A percentile compares a stretch with the other conserved stretches of the same genome.
phyloP scores from a whole-genome alignment of 2,113 vertebrate genomes.

The Drymodes brunneopygia region DNA sequence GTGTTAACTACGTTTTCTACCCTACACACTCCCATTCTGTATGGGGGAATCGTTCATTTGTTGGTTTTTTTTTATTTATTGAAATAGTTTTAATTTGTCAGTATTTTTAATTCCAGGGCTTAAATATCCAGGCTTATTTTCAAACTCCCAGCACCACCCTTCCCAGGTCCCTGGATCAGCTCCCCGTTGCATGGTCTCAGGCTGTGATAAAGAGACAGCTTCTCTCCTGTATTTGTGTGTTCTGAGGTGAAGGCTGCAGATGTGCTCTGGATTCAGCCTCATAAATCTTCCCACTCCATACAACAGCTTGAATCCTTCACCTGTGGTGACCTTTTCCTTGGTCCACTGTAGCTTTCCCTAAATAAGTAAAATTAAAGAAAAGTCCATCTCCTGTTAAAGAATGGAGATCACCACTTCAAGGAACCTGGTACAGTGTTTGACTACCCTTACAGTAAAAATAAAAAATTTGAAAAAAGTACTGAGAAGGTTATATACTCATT shows the following conservation, averaged over 20 bases:
- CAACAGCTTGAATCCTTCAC: background rate
- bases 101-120: background rate
- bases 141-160: background rate
- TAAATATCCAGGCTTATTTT: background rate
- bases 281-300: background rate
- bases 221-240: background rate
- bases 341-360: background rate
- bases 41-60: background rate
- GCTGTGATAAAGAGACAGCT: background rate
- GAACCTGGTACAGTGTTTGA: background rate
- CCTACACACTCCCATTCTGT: background rate
- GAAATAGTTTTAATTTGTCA: accelerated
- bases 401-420: background rate
- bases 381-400: background rate
- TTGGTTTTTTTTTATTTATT: background rate
- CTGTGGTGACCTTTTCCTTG: background rate
- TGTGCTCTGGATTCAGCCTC: background rate
- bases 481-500: background rate
- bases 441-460: background rate
- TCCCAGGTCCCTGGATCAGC: background rate
- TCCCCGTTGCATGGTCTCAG: background rate
- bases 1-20: background rate
- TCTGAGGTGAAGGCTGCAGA: background rate
- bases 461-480: background rate
- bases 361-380: background rate